A percentile compares a stretch with the other conserved stretches of the same genome.
Conservation (phyloP, 2,888 invertebrate species). For the Athrips mouffetella region DNA sequence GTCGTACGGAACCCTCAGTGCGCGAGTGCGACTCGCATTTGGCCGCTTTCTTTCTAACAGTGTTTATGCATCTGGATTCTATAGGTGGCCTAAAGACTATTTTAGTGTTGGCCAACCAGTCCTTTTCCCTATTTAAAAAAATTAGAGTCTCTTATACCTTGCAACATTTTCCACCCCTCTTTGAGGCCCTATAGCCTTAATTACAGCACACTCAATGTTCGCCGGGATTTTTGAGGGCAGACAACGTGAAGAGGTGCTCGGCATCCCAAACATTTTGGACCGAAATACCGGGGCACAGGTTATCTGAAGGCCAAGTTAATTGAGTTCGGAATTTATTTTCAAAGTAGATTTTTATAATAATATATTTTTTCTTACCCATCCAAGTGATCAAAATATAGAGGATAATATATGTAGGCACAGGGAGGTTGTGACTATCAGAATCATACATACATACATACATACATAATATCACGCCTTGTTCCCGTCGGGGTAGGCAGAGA, state of each 20-base stretch:
- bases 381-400: no score
- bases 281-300: not conserved
- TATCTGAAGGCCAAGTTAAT: not conserved
- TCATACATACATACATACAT: no score
- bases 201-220: slow-evolving; percentile 24
- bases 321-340: not conserved
- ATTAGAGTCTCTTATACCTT: not conserved
- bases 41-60: no score
- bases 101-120: not conserved
- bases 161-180: not conserved
- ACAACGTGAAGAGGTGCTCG: slow-evolving; percentile 25
- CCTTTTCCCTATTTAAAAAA: not conserved
- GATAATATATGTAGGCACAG: no score
- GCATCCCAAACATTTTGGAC: slow-evolving; percentile 28
- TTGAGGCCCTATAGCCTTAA: slow-evolving; percentile 20
- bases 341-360: not conserved
- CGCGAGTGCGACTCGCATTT: no score
- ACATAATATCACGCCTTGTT: no score
- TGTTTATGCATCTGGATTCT: not conserved
- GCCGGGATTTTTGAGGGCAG: slow-evolving; percentile 22
- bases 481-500: no score
- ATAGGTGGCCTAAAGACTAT: not conserved
- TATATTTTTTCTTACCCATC: no score
- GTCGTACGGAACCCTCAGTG: no score
- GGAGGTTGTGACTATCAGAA: no score